phyloP scores from a whole-genome alignment of 2,888 invertebrate species.

The Ormyrus rosae region DNA sequence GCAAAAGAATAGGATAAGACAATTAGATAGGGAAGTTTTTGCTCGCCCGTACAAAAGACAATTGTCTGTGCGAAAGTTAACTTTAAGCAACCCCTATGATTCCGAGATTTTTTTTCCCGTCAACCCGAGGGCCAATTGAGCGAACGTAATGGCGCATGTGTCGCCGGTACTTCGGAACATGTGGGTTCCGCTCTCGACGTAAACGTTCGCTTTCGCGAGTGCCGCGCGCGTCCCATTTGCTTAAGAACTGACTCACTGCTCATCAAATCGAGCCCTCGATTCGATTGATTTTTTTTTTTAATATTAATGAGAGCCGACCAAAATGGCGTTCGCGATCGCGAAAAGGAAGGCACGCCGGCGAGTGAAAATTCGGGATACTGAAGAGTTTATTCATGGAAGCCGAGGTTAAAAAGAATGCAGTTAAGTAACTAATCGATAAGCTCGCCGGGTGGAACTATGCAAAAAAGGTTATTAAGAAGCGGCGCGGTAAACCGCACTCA shows the following conservation, averaged over 20 bases:
- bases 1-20: no score
- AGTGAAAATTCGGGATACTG: not conserved
- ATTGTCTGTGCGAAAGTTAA: constrained; percentile 18
- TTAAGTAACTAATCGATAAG: constrained; percentile 27
- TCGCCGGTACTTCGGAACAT: constrained; percentile 62
- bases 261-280: not conserved
- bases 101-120: constrained; percentile 60
- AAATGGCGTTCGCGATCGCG: no score
- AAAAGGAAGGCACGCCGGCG: not conserved
- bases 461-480: constrained; percentile 30
- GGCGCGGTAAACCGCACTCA: constrained; percentile 10
- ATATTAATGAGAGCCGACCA: no score
- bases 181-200: constrained; percentile 61
- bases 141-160: constrained; percentile 63
- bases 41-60: not conserved
- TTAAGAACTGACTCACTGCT: constrained; percentile 13
- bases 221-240: constrained; percentile 11
- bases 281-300: not conserved
- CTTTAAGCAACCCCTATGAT: constrained; percentile 55
- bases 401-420: not conserved
- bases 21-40: not conserved
- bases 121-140: constrained; percentile 64
- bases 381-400: not conserved
- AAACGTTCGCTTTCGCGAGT: constrained; percentile 47
- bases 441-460: constrained; percentile 8